phyloP scores from a whole-genome alignment of 1,140 invertebrate species.

The Pseudomyrmex cubaensis region DNA sequence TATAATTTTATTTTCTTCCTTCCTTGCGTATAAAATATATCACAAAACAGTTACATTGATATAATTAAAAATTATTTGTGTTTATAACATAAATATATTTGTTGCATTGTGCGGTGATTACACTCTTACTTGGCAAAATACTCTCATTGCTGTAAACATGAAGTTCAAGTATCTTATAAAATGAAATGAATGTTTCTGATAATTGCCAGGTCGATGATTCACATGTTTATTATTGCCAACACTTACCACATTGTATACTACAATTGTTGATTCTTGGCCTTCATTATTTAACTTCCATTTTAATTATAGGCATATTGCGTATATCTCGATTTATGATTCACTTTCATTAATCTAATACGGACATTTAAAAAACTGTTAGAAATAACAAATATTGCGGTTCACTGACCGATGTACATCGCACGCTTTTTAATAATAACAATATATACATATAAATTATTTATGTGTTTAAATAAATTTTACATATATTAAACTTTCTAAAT shows the following conservation, averaged over 20 bases:
- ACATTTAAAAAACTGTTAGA: neutral
- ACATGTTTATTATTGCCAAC: slow-evolving; percentile 16
- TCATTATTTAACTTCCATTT: slow-evolving; percentile 26
- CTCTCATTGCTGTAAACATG: neutral
- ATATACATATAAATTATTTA: neutral
- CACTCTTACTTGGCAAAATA: neutral
- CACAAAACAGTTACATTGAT: neutral
- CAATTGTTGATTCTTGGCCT: slow-evolving; percentile 22
- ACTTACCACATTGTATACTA: slow-evolving; percentile 32
- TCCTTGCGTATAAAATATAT: neutral
- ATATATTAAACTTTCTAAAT: neutral
- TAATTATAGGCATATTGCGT: slow-evolving; percentile 35
- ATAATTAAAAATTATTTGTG: too few species aligned
- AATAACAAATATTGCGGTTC: neutral
- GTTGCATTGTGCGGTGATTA: neutral
- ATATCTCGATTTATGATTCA: slow-evolving; percentile 3
- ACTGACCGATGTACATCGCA: neutral
- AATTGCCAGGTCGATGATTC: slow-evolving; percentile 35
- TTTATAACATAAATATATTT: neutral
- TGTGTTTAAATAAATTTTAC: neutral
- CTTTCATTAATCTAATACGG: slow-evolving; percentile 6
- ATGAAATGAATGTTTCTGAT: neutral
- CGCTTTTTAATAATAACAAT: slow-evolving; percentile 20
- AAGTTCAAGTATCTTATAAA: slow-evolving; percentile 17
- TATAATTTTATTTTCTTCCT: neutral